These are phyloP conservation scores for Mystacides longicornis DNA, from an alignment of 2,888 invertebrate genomes.

Conservation along the genomic window DNA sequence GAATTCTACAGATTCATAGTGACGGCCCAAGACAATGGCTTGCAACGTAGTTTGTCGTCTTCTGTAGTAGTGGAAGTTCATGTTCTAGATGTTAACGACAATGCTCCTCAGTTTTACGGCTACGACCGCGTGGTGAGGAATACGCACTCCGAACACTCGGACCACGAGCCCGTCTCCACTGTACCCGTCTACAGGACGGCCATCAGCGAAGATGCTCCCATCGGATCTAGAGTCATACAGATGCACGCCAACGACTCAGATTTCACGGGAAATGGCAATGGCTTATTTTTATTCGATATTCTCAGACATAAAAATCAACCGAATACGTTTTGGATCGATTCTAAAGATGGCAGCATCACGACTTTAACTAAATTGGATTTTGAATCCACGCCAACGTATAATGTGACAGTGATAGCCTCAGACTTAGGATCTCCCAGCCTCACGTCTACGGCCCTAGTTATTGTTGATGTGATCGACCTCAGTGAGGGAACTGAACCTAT, in stretches of 20 bases:
- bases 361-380: constrained; percentile 67
- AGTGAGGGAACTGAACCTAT: constrained; percentile 48
- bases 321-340: constrained; percentile 71
- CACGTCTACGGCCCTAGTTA: constrained; percentile 67
- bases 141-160: constrained; percentile 41
- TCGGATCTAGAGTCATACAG: constrained; percentile 66
- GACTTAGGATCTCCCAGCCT: constrained; percentile 79
- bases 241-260: constrained; percentile 81
- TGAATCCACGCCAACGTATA: constrained; percentile 58
- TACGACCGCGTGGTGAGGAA: constrained; percentile 57
- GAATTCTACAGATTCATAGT: constrained; percentile 66
- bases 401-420: constrained; percentile 74
- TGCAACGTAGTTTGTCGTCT: constrained; percentile 54
- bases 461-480: constrained; percentile 60
- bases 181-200: constrained; percentile 71
- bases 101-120: constrained; percentile 70
- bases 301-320: constrained; percentile 56
- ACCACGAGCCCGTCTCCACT: constrained; percentile 47
- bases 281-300: constrained; percentile 70
- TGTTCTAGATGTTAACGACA: constrained; percentile 78
- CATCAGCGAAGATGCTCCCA: constrained; percentile 64
- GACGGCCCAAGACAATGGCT: constrained; percentile 67
- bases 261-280: constrained; percentile 80
- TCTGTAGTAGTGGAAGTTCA: constrained; percentile 74
- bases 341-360: constrained; percentile 74